Evolutionary conservation across 2,113 vertebrate species (phyloP).

Genomic region (Gulo gulo): DNA sequence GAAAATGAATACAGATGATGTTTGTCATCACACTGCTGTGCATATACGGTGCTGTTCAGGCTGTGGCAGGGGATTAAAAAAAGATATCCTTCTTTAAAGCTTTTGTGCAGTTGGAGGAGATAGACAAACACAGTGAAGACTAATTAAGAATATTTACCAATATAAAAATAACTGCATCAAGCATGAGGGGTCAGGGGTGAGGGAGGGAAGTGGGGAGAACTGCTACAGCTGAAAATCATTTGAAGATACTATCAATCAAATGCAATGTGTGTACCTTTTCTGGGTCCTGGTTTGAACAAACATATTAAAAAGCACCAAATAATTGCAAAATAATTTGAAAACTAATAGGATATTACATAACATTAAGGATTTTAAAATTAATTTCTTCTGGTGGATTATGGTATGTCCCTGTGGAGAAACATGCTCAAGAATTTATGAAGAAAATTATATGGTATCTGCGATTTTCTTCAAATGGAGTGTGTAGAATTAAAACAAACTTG

Average conservation of each 20-base stretch:
- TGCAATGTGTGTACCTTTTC: neutral
- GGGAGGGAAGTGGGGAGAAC: neutral
- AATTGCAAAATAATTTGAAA: conserved; percentile 5
- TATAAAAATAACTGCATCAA: neutral
- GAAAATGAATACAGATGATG: neutral
- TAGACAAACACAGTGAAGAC: neutral
- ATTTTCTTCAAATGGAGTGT: neutral
- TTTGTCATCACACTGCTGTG: neutral
- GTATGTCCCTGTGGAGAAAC: neutral
- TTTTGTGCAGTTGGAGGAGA: neutral
- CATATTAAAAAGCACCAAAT: neutral
- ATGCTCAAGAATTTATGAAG: neutral
- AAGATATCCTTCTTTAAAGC: neutral
- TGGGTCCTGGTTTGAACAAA: neutral
- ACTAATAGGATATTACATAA: neutral
- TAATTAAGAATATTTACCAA: neutral
- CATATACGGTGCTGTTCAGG: neutral
- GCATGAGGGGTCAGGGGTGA: neutral
- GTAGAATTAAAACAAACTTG: neutral
- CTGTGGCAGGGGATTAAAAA: neutral
- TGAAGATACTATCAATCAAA: neutral
- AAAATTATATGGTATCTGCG: neutral
- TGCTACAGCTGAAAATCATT: neutral
- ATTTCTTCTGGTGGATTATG: neutral
- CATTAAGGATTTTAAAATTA: neutral